Conservation (phyloP, 2,113 vertebrate species). For the Siniperca knerii region DNA sequence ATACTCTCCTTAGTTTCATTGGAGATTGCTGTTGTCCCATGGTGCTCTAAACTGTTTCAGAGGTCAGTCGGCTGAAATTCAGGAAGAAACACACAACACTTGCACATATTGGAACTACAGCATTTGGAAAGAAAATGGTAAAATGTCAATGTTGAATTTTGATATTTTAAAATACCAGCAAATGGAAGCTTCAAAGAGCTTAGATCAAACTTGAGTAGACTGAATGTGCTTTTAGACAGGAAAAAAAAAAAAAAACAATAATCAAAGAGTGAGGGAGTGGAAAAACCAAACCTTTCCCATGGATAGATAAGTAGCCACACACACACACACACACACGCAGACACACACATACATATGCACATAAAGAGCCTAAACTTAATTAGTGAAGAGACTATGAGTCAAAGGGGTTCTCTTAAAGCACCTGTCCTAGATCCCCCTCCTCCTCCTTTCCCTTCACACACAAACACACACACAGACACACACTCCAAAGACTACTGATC, state of each 20-base stretch:
- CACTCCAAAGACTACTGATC: slow-evolving; percentile 36
- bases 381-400: slow-evolving; percentile 79
- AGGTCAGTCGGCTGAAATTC: not conserved
- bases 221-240: slow-evolving; percentile 5
- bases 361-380: slow-evolving; percentile 81
- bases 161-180: not conserved
- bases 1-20: not conserved
- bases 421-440: slow-evolving; percentile 75
- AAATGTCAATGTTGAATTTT: not conserved
- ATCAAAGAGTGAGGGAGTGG: slow-evolving; percentile 42
- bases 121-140: not conserved
- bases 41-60: not conserved
- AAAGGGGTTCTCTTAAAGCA: slow-evolving; percentile 77
- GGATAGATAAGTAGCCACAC: slow-evolving; percentile 17
- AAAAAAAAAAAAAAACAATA: not conserved
- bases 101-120: not conserved
- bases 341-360: slow-evolving; percentile 36
- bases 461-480: slow-evolving; percentile 28
- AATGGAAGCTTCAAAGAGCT: not conserved
- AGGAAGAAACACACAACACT: not conserved
- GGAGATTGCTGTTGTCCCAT: not conserved
- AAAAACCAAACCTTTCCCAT: slow-evolving; percentile 69
- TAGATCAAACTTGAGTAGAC: not conserved
- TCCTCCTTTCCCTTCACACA: not conserved
- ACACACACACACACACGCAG: slow-evolving; percentile 35